Evolutionary conservation across 2,888 invertebrate genomes (phyloP).

Genomic region (Conchocele bisecta): DNA sequence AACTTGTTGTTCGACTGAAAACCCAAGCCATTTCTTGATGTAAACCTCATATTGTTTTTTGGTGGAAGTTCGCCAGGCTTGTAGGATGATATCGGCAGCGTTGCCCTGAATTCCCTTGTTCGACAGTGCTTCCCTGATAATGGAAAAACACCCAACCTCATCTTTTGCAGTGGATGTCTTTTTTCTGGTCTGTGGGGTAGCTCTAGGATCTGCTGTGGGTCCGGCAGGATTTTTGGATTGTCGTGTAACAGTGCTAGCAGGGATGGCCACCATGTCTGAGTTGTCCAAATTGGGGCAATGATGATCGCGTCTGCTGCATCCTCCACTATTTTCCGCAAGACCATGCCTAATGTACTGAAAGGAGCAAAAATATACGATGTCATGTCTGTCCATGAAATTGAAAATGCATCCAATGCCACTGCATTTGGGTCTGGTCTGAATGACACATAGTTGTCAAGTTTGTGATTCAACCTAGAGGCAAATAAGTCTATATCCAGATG

Average conservation of each 20-base stretch:
- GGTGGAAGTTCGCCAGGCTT: conserved; percentile 19
- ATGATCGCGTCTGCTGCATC: neutral
- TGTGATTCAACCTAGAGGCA: neutral
- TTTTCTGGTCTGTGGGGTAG: conserved; percentile 8
- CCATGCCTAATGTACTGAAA: conserved; percentile 2
- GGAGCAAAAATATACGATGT: conserved; percentile 1
- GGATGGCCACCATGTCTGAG: neutral
- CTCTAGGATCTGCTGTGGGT: neutral
- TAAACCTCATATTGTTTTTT: conserved; percentile 5
- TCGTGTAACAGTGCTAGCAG: neutral
- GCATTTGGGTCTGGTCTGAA: conserved; percentile 1
- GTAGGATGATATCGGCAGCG: conserved; percentile 10
- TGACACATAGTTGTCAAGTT: neutral
- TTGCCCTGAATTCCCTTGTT: neutral
- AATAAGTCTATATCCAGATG: neutral
- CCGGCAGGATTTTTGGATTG: neutral
- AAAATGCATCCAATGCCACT: conserved; percentile 1
- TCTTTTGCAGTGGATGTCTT: conserved; percentile 13
- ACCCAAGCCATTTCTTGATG: conserved; percentile 16
- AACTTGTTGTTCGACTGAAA: neutral
- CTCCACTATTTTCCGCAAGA: neutral
- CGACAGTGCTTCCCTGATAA: conserved; percentile 17
- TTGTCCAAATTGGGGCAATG: neutral
- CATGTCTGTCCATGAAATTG: neutral
- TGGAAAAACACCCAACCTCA: conserved; percentile 25